These are phyloP conservation scores for Lampris incognitus DNA, from an alignment of 2,113 vertebrate genomes.

Conservation along the genomic window DNA sequence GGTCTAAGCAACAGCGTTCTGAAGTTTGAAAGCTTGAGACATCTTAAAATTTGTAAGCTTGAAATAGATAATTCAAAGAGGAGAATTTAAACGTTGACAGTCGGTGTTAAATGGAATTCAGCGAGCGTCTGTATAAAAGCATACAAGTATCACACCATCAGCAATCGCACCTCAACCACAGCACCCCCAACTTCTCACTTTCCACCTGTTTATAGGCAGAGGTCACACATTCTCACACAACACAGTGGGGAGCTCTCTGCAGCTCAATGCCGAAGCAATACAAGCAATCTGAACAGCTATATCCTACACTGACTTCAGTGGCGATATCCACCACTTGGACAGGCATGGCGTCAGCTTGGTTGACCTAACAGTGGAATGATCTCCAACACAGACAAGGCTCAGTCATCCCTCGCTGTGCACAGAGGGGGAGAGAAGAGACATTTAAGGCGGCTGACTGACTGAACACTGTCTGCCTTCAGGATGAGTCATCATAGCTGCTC, in stretches of 20 bases:
- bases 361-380: conserved; percentile 56
- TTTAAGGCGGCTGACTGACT: conserved; percentile 75
- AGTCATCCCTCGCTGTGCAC: conserved; percentile 70
- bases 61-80: conserved; percentile 18
- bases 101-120: conserved; percentile 26
- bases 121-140: conserved; percentile 27
- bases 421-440: conserved; percentile 70
- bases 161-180: conserved; percentile 26
- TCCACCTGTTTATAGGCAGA: conserved; percentile 15
- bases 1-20: conserved; percentile 51
- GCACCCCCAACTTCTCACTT: conserved; percentile 5
- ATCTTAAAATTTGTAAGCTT: conserved; percentile 22
- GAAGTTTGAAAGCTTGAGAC: conserved; percentile 43
- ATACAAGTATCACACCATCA: conserved; percentile 2
- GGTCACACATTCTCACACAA: conserved; percentile 24
- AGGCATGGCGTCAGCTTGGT: conserved; percentile 28
- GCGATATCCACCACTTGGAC: conserved; percentile 9
- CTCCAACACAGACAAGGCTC: conserved; percentile 73
- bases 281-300: conserved; percentile 3
- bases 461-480: conserved; percentile 71
- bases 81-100: conserved; percentile 25
- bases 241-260: conserved; percentile 3
- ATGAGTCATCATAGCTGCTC: conserved; percentile 71
- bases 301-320: conserved; percentile 8
- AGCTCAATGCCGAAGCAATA: conserved; percentile 20